Base-by-base conservation (phyloP, 1,140 invertebrate species). In the Temnothorax longispinosus region DNA sequence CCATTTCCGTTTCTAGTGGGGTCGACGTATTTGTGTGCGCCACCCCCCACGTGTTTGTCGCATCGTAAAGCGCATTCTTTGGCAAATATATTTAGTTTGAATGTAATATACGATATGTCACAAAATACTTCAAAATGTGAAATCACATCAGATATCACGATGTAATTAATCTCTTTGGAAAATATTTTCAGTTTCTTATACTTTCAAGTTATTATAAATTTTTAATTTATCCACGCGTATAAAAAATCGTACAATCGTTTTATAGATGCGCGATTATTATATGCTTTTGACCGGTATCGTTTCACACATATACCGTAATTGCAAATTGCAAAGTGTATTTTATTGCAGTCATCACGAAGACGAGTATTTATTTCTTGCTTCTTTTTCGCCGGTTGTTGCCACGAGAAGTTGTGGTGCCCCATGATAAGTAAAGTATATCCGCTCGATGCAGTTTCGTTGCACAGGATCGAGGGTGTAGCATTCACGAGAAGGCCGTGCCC, bases 1-100 rank as follows among this genome's bases (percentile, higher is more conserved):
- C 89, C 85, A 92, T 89, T 92, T 92, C 85, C 78, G 65, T 72
- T 85, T 71, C 69, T 89, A 50, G 60, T 47, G 44, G 76, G 58
- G 65, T 87, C 72, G 64, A 32, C 52, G 62, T 85, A n/a, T 82
- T 47, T 38, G 50, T 54, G 75, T 21, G 47, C 60, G 52, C 35
- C 6, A n/a, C 81, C 71, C 18, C n/a, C 44, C 50, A 35, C 54
- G 58, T 67, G 35, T 41, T 35, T 7, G 44, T 64, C 81, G 44
- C 44, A 3, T 44, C 21, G 75, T 60, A 50, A 69, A 52, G 35
- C 47, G 35, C 35, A 15, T 80, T 67, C 44, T 69, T 52, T 27
- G 38, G 47, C 13, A 58, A 27, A 52, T 67, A 35, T 35, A 54
- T 64, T 71, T 62, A 18, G 54, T 62, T 62, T 47, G 15, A 64